Evolutionary conservation across 2,888 invertebrate genomes (phyloP).

Genomic region (Acrocera orbiculus): DNA sequence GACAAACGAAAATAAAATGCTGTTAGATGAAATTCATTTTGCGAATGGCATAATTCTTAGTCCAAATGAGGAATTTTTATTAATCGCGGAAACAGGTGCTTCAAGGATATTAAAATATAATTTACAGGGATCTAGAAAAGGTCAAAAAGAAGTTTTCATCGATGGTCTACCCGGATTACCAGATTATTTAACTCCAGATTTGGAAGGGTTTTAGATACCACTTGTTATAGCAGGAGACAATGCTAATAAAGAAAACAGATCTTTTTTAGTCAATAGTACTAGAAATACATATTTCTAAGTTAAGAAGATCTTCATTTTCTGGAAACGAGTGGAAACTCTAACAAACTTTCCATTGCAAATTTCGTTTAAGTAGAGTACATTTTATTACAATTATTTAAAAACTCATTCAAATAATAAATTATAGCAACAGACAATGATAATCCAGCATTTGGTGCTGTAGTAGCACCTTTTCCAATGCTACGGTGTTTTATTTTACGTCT

Average conservation of each 20-base stretch:
- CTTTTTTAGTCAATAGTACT: too few relatives aligned
- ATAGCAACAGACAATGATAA: constrained; percentile 36
- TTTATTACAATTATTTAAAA: too few relatives aligned
- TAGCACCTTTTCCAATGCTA: constrained; percentile 43
- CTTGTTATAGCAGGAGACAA: too few relatives aligned
- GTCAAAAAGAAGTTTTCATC: constrained; percentile 59
- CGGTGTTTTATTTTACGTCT: constrained; percentile 47
- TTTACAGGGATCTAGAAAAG: constrained; percentile 62
- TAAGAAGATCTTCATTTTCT: too few relatives aligned
- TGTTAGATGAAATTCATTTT: constrained; percentile 62
- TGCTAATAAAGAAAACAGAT: too few relatives aligned
- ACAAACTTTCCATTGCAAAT: too few relatives aligned
- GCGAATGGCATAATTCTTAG: constrained; percentile 77
- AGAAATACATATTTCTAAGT: too few relatives aligned
- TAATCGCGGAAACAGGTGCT: constrained; percentile 55
- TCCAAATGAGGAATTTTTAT: constrained; percentile 59
- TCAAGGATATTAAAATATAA: constrained; percentile 58
- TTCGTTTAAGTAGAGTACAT: too few relatives aligned
- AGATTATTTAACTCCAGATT: constrained; percentile 36
- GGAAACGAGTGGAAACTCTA: too few relatives aligned
- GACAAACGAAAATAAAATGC: constrained; percentile 55
- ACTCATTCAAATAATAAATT: too few relatives aligned
- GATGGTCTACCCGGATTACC: constrained; percentile 54
- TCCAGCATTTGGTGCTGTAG: constrained; percentile 36
- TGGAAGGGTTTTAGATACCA: constrained; percentile 49